Base-by-base conservation (phyloP, 2,888 invertebrate genomes). In the Drosophila falleni region DNA sequence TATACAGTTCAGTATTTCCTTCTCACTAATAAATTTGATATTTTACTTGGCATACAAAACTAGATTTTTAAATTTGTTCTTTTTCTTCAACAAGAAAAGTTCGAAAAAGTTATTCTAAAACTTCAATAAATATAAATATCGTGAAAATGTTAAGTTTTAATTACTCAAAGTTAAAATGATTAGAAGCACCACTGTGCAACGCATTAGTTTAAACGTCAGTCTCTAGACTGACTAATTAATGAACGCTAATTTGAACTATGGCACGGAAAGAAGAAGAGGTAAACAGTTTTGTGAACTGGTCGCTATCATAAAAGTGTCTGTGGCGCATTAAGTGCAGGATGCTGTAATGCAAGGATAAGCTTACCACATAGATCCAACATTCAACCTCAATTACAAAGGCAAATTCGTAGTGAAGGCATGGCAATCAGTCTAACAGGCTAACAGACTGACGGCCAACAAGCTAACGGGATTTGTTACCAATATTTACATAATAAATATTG, bases 401-500 rank as follows among this genome's bases (percentile, higher is more conserved):
- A 70, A 75, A 72, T 71, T 61, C 63, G 19, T 11, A 46, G 31
- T 6, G 33, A 49, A 51, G 73, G 59, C 73, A 62, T 44, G 41
- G 61, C 78, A 81, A 78, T 72, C 78, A 71, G 77, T 58, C 61
- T 15, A 63, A 55, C 54, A 46, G 37, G 11, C 60, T 9, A 63
- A 63, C 54, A 37, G 33, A 23, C 41, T 39, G 41, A 41, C 42
- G 50, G 11, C 67, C 54, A 75, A 71, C 66, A 53, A 73, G 46
- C 67, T 69, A 77, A 71, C 76, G 59, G 88, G 74, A 80, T 80
- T 80, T 78, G 70, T 71, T 78, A 72, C 80, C 74, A 80, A 83
- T 88, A 87, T 87, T 87, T 87, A 75, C 86, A 87, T 87, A 87
- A 87, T 86, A 87, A 86, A 86, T 81, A 74, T 76, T 78, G 72